phyloP scores from a whole-genome alignment of 2,113 vertebrate species.

The Tragelaphus buxtoni region DNA sequence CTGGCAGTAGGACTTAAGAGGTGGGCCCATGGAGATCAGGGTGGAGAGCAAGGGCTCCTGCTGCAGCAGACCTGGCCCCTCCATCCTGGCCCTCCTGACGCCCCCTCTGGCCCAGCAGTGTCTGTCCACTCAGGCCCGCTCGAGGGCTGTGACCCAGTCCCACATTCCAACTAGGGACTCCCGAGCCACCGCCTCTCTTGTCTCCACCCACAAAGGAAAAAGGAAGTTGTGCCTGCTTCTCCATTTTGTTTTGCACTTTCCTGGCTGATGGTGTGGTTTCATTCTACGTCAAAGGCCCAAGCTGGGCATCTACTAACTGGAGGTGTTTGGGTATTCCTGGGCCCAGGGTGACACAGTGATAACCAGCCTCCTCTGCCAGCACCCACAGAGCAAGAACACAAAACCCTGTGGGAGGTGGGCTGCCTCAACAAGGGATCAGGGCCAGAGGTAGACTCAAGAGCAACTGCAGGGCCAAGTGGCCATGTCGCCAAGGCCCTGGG shows the following conservation, averaged over 20 bases:
- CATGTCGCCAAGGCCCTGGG: neutral
- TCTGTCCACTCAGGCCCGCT: neutral
- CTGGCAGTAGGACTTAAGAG: neutral
- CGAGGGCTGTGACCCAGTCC: rapidly evolving
- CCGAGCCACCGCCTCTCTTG: neutral
- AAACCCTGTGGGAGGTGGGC: neutral
- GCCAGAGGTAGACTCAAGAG: neutral
- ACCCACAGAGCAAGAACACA: neutral
- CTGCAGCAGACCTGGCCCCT: neutral
- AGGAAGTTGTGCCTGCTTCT: neutral
- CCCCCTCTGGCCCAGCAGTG: neutral
- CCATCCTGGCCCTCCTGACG: too few species aligned
- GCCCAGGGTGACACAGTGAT: neutral
- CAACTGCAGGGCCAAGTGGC: too few species aligned
- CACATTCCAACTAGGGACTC: neutral
- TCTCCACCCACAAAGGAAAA: neutral
- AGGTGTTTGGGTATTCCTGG: neutral
- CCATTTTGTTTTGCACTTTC: rapidly evolving
- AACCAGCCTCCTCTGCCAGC: neutral
- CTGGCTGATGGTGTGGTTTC: rapidly evolving
- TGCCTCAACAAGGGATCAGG: neutral
- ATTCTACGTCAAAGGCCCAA: neutral
- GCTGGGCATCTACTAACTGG: neutral
- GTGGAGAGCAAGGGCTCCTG: neutral
- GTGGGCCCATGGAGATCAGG: neutral